phyloP scores from a whole-genome alignment of 2,113 vertebrate genomes.

The Emydocephalus ijimae region DNA sequence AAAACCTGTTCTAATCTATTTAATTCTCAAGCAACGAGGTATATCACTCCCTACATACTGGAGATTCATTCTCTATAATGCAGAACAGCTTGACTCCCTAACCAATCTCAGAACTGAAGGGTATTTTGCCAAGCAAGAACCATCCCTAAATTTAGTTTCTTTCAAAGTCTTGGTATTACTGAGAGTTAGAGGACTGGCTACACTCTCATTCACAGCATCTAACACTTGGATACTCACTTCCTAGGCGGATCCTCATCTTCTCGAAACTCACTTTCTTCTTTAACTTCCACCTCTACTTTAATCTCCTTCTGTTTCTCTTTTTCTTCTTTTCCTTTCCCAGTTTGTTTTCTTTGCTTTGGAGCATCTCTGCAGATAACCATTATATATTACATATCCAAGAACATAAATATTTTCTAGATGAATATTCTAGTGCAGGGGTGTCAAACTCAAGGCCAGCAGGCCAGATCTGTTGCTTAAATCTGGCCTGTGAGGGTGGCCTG shows the following conservation, averaged over 20 bases:
- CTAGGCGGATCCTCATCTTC: constrained; percentile 89
- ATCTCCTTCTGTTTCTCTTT: constrained; percentile 77
- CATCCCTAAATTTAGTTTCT: background rate
- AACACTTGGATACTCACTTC: constrained; percentile 77
- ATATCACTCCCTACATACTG: background rate
- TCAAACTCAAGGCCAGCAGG: too few relatives aligned
- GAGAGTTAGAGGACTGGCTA: background rate
- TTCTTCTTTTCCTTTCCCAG: constrained; percentile 81
- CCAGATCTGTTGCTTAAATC: too few relatives aligned
- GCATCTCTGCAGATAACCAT: constrained; percentile 72
- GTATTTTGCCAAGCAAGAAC: background rate
- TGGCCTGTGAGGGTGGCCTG: too few relatives aligned
- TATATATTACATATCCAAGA: background rate
- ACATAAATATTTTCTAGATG: background rate
- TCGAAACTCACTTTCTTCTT: constrained; percentile 81
- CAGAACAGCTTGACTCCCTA: background rate
- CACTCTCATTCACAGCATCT: background rate
- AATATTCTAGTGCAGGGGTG: too few relatives aligned
- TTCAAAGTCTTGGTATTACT: background rate
- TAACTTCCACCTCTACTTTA: constrained; percentile 82
- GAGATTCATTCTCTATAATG: background rate
- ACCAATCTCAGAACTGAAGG: background rate
- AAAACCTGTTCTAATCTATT: background rate
- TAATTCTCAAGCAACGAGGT: background rate
- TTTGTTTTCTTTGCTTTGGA: constrained; percentile 83